Evolutionary conservation across 2,113 vertebrate species (phyloP), one percentile per base, ranked within the genome.

Genomic region (Papio anubis): DNA sequence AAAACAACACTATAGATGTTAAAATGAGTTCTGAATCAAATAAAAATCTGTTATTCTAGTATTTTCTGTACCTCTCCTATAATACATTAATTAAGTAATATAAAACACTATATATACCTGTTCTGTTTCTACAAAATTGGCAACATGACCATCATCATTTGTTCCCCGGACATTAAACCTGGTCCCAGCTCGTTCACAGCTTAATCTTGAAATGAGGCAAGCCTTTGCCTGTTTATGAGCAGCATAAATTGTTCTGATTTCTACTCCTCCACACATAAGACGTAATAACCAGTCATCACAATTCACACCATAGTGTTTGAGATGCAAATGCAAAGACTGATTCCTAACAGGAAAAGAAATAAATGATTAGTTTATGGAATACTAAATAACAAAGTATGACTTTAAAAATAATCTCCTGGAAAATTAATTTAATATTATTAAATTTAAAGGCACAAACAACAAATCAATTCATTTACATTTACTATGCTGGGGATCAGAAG

Each of bases 101-200:
- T 3, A 89, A 48, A 85, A 81, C 0, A 0, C 17, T 68, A 76
- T 61, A 76, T 66, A 6, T 98, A 99, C 99, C 99, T 99, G 99
- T 94, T 99, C 99, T 0, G 99, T 99, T 98, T 99, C 99, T 79
- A 99, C 99, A 98, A 99, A 99, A 98, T 99, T 99, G 94, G 99
- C 99, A 50, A 99, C 99, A 0, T 99, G 99, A 20, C 99, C 99
- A 3, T 99, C 99, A 55, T 99, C 99, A 0, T 99, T 99, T 68
- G 99, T 99, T 94, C 99, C 99, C n/a, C 99, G 98, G 20, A 99
- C 99, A 0, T 99, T 99, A 95, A 99, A 99, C 45, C 99, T 98
- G 0, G 99, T 99, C 93, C 99, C 99, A 3, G 99, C 99, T 86
- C 99, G 98, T 97, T 99, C 99, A 30, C 99, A 99, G 98, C 99